Conservation (phyloP, 1,140 invertebrate genomes). For the Globodera rostochiensis region DNA sequence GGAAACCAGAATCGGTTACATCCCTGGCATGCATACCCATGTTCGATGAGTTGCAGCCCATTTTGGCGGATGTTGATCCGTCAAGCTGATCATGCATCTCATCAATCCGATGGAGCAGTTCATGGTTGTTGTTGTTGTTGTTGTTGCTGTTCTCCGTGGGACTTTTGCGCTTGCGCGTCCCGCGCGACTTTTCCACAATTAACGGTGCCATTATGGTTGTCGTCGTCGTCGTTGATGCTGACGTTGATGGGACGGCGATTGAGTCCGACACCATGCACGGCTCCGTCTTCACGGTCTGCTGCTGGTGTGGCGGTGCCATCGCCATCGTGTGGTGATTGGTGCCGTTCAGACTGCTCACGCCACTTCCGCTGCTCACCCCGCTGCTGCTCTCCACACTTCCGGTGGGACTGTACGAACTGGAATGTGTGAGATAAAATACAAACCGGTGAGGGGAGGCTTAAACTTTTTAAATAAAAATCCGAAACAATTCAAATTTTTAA, state of each 20-base stretch:
- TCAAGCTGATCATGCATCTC: background rate
- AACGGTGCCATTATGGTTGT: background rate
- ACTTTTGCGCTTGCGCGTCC: slow-evolving; percentile 17
- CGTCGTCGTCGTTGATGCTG: background rate
- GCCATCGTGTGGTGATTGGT: slow-evolving; percentile 5
- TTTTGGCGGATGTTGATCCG: slow-evolving; percentile 13
- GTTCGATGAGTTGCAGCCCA: background rate
- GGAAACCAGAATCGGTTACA: slow-evolving; percentile 27
- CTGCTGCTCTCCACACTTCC: slow-evolving; percentile 57
- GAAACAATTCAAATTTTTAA: no score
- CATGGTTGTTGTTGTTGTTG: background rate
- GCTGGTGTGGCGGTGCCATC: slow-evolving; percentile 26
- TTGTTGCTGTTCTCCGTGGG: background rate
- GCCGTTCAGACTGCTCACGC: slow-evolving; percentile 17
- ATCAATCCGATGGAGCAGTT: background rate
- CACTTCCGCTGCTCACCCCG: slow-evolving; percentile 58
- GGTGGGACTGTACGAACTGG: slow-evolving; percentile 48
- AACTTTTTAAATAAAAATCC: no score
- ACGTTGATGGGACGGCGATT: slow-evolving; percentile 31
- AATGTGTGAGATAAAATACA: background rate
- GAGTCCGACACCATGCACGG: slow-evolving; percentile 10
- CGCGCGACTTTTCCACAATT: slow-evolving; percentile 1
- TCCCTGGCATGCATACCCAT: slow-evolving; percentile 8
- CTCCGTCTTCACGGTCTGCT: slow-evolving; percentile 1
- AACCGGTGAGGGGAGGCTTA: no score